Base-by-base conservation (phyloP, 2,113 vertebrate genomes). In the Neopipo cinnamomea region DNA sequence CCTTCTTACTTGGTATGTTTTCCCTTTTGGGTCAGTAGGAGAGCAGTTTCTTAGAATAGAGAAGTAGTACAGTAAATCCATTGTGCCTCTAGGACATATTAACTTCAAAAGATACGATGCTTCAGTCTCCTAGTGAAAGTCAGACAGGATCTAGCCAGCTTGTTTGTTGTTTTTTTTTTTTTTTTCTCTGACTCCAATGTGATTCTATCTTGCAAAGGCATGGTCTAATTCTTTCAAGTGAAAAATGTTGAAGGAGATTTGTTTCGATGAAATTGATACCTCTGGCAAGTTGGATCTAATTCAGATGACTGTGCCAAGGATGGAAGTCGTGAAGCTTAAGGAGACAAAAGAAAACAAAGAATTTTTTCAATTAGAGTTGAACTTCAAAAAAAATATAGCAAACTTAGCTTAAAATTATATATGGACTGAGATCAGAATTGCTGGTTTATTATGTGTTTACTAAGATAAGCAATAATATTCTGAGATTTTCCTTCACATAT, bases 51-150 rank as follows among this genome's bases (percentile, higher is more conserved):
- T 83, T 87, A 88, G 62, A 76, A 58, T 1, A 8, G 52, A 9
- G 27, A 52, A 68, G 79, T 71, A 93, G 94, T 70, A 97, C 94
- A 97, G 71, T 96, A 94, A 95, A 95, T 91, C 78, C 75, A 71
- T 90, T 94, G 93, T 96, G 91, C 85, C 85, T 94, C 61, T 83
- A 80, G 91, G 88, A 90, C 5, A 4, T 74, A 74, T 66, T 90
- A 71, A 83, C 93, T 96, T 95, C 76, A 92, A 75, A 94, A 87
- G 83, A 87, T 86, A 37, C 0, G 37, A 65, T 87, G 90, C 76
- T 83, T 76, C 61, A 41, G 52, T 82, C 53, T 89, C 53, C 37
- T 82, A 30, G 22, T 85, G 79, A 5, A 81, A 90, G 59, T 92
- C 56, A 27, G 68, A 49, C 39, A 53, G 46, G 92, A 88, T 74